These are phyloP conservation scores for Leptobrachium ailaonicum DNA, from an alignment of 2,113 vertebrate genomes.

Conservation along the genomic window DNA sequence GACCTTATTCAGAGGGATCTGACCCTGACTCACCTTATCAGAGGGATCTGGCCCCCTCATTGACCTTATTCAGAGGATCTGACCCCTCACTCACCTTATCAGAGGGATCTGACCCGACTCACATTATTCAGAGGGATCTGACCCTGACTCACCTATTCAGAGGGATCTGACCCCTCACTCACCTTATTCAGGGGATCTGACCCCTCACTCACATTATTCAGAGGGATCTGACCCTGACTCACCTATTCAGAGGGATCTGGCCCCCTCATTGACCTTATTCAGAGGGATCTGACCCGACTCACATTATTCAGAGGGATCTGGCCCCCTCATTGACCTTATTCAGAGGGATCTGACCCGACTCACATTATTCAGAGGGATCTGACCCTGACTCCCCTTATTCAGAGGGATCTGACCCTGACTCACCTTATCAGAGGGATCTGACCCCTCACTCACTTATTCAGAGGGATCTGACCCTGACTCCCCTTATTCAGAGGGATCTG, in stretches of 20 bases:
- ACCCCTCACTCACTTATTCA: constrained; percentile 64
- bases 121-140: neutral
- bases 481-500: no score
- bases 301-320: constrained; percentile 80
- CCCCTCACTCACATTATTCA: neutral
- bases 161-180: constrained; percentile 51
- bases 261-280: no score
- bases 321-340: constrained; percentile 69
- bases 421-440: constrained; percentile 61
- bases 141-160: constrained; percentile 60
- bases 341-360: neutral
- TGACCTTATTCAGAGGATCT: no score
- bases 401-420: neutral
- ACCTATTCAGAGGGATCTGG: constrained; percentile 77
- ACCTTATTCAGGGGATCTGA: neutral
- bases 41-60: no score
- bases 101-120: constrained; percentile 55
- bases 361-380: neutral
- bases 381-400: neutral
- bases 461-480: constrained; percentile 52
- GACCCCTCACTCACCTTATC: constrained; percentile 66
- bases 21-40: no score
- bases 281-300: constrained; percentile 57
- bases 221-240: neutral
- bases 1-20: no score